These are phyloP conservation scores for Lampris incognitus DNA, from an alignment of 2,113 vertebrate species.

Conservation along the genomic window DNA sequence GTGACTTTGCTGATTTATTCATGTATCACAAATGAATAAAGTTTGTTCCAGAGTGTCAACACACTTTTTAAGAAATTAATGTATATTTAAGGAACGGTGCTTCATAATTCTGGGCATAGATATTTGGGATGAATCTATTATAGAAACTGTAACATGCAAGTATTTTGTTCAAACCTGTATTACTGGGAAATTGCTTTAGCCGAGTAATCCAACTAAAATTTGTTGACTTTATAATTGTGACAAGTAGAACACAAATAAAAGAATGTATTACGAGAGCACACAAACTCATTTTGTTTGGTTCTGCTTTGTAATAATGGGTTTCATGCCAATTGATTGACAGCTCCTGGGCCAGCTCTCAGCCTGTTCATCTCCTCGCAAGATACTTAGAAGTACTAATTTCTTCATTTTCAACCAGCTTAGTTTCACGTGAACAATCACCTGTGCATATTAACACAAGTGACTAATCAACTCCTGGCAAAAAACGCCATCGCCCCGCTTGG, in stretches of 20 bases:
- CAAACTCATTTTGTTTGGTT: conserved; percentile 12
- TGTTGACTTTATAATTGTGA: not conserved
- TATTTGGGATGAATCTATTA: not conserved
- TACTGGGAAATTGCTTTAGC: not conserved
- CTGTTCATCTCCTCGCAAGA: not conserved
- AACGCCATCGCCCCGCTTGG: not conserved
- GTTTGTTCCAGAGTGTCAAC: no score
- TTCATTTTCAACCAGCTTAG: conserved; percentile 17
- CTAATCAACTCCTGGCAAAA: conserved; percentile 24
- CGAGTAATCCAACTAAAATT: not conserved
- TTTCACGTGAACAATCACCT: conserved; percentile 24
- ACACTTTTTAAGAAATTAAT: no score
- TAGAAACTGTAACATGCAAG: not conserved
- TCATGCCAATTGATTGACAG: conserved; percentile 11
- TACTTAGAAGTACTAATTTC: conserved; percentile 3
- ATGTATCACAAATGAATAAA: no score
- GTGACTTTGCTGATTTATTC: no score
- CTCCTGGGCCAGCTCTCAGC: not conserved
- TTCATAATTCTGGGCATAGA: not conserved
- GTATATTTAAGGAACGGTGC: not conserved
- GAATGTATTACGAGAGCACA: not conserved
- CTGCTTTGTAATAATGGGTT: not conserved
- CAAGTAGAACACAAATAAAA: not conserved
- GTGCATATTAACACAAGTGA: conserved; percentile 17
- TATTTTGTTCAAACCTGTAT: not conserved